Base-by-base conservation (phyloP, 2,113 vertebrate genomes). In the Tonatia bakeri region DNA sequence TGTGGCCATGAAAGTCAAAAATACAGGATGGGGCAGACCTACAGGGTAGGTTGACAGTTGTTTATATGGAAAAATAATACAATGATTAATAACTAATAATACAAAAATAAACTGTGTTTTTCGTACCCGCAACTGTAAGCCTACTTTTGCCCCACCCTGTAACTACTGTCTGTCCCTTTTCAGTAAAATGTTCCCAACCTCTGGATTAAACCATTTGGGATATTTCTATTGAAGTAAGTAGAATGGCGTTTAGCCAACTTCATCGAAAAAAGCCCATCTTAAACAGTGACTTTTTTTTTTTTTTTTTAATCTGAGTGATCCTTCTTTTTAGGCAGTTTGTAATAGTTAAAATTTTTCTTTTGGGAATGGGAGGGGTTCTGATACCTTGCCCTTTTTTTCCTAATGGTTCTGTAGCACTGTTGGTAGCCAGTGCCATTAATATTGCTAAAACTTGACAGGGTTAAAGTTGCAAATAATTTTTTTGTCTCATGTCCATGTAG, bases 301-400 rank as follows among this genome's bases (percentile, higher is more conserved):
- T 36, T 43, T 47, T 61, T 67, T 36, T 43, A 40, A 90, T 94
- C 64, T 61, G 17, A 91, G 47, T 6, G 4, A n/a, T 86, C 65
- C 26, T 69, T 94, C 77, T 84, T 45, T 77, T 95, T 72, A 81
- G 22, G 45, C 50, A 89, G 50, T 69, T 96, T 84, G 54, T 91
- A 86, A 45, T 86, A 83, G 43, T 77, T 96, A 75, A 50, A 81
- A 85, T 77, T 95, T 93, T 83, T 31, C 43, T 87, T 86, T 81
- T 7, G 14, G 54, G 19, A 10, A 40, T 54, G 4, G 36, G 7
- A 84, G 61, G 5, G 5, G 5, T 83, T 96, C 54, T 89, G 24
- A 52, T 82, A 93, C 31, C 6, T 47, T 75, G n/a, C 28, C 54
- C 6, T 45, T 84, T 93, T 61, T 94, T 85, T 59, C 28, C 47